phyloP scores from a whole-genome alignment of 2,797 vertebrate species.

The Spinus pinus region DNA sequence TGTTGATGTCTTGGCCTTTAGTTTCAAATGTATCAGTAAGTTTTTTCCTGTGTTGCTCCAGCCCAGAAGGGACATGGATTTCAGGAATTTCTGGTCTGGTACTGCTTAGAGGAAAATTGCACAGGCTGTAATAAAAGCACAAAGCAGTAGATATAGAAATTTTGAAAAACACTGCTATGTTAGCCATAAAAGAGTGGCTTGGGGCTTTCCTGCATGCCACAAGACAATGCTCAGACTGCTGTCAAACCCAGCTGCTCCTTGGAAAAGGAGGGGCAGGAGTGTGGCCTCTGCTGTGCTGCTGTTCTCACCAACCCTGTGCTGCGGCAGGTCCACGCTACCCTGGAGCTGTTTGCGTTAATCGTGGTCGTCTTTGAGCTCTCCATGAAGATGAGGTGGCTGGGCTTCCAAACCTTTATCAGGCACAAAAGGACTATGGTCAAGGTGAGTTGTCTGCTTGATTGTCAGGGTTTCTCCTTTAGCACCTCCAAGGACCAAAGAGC shows the following conservation, averaged over 20 bases:
- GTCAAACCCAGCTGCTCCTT: not conserved
- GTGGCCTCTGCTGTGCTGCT: not conserved
- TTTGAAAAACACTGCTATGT: not conserved
- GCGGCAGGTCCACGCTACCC: slow-evolving; percentile 89
- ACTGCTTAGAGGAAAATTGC: not conserved
- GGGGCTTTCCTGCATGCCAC: not conserved
- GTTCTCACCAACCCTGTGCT: not conserved
- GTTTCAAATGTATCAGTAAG: not conserved
- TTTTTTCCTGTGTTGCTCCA: not conserved
- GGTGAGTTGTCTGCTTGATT: slow-evolving; percentile 64
- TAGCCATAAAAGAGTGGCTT: not conserved
- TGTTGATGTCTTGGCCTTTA: not conserved
- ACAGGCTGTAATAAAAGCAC: not conserved
- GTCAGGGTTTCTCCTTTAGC: not conserved
- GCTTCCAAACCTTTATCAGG: slow-evolving; percentile 90
- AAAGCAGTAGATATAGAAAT: not conserved
- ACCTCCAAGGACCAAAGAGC: not conserved
- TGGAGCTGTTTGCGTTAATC: slow-evolving; percentile 90
- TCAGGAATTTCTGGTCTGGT: not conserved
- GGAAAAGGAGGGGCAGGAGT: not conserved
- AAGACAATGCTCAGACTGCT: not conserved
- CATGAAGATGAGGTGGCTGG: slow-evolving; percentile 97
- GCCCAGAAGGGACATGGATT: not conserved
- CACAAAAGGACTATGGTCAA: slow-evolving; percentile 99
- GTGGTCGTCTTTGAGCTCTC: slow-evolving; percentile 94